Base-by-base conservation (phyloP, 2,797 vertebrate species). In the Epinephelus coioides region DNA sequence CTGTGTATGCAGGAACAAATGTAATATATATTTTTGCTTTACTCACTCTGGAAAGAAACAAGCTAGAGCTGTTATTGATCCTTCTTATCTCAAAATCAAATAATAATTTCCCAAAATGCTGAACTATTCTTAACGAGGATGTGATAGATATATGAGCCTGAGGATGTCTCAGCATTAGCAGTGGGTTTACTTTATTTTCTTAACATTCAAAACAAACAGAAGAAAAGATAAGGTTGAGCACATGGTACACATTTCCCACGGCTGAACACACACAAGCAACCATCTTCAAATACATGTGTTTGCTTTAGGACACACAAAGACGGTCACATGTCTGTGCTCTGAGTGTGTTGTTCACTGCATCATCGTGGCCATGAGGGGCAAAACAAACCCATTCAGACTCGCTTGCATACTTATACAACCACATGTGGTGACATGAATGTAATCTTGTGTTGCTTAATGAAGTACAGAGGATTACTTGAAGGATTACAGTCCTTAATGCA, bases 121-220 rank as follows among this genome's bases (percentile, higher is more conserved):
- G 9, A 50, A 3, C 21, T 50, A 13, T 18, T 19, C 38, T 25
- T 44, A 9, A 54, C 7, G 53, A 25, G 50, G 5, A 44, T 18
- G 21, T 19, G 17, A 19, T 56, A 2, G 17, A 2, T 18, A 2
- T 25, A 25, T 10, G 18, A 27, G 11, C 38, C 12, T 63, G 55
- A 69, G 13, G 50, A 13, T 9, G 14, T 47, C 25, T 64, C 62
- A 19, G 7, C 25, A 10, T 21, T 11, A 49, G 17, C 51, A 30
- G 13, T 49, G 56, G 15, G 7, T 10, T 40, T 55, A 7, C 14
- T 34, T 18, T 68, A 21, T 60, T 68, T 27, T 30, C 47, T 15
- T 62, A 54, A 61, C 18, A 44, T 12, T 74, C 25, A 46, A 15
- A 69, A 21, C 27, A 79, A 61, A 72, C 64, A 72, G 47, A 59